Conservation (phyloP, 2,888 invertebrate genomes). For the Bellardia pandia region DNA sequence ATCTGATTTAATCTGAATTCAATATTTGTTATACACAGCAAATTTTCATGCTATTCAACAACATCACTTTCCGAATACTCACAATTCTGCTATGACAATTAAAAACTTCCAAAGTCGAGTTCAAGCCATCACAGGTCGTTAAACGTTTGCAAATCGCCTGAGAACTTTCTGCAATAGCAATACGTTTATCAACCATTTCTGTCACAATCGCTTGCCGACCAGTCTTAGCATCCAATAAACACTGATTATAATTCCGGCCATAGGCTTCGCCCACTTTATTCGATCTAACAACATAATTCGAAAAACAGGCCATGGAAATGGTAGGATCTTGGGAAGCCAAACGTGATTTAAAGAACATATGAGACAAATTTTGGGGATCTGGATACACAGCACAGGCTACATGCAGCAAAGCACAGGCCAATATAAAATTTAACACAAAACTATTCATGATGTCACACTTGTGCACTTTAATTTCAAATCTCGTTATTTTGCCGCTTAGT, state of each 20-base stretch:
- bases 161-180: slow-evolving; percentile 73
- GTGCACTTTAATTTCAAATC: background rate
- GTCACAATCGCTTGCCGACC: slow-evolving; percentile 76
- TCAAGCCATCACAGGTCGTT: slow-evolving; percentile 71
- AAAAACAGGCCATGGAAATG: slow-evolving; percentile 78
- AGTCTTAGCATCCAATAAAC: slow-evolving; percentile 72
- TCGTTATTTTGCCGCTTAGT: background rate
- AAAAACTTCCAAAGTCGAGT: slow-evolving; percentile 77
- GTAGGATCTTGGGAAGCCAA: slow-evolving; percentile 76
- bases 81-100: slow-evolving; percentile 78
- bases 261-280: slow-evolving; percentile 77
- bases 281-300: slow-evolving; percentile 78
- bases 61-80: slow-evolving; percentile 67
- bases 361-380: slow-evolving; percentile 77
- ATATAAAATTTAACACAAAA: slow-evolving; percentile 15
- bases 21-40: too few species aligned
- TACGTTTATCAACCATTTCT: slow-evolving; percentile 75
- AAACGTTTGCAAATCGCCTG: slow-evolving; percentile 75
- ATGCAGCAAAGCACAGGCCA: slow-evolving; percentile 32
- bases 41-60: too few species aligned
- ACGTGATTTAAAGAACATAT: slow-evolving; percentile 77
- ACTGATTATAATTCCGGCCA: slow-evolving; percentile 75
- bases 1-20: too few species aligned
- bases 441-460: slow-evolving; percentile 37
- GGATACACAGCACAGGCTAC: background rate